phyloP scores from a whole-genome alignment of 2,113 vertebrate genomes.

The Pseudopodoces humilis region DNA sequence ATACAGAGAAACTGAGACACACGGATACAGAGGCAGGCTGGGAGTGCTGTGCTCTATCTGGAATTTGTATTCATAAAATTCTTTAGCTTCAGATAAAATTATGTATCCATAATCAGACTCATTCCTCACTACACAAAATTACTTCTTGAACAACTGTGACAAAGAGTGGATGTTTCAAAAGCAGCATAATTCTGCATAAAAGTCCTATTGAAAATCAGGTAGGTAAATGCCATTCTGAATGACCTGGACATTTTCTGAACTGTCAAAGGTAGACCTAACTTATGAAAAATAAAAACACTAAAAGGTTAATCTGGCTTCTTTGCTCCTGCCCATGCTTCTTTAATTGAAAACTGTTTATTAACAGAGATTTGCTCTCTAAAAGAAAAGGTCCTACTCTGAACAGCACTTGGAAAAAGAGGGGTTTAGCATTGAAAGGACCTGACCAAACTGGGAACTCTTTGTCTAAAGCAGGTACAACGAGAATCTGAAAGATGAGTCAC shows the following conservation, averaged over 20 bases:
- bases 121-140: background rate
- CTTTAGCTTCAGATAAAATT: constrained; percentile 7
- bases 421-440: background rate
- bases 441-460: background rate
- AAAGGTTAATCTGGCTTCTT: background rate
- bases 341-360: background rate
- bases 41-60: background rate
- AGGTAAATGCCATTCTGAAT: background rate
- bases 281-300: background rate
- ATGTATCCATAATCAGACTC: background rate
- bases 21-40: background rate
- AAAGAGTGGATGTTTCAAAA: background rate
- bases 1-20: background rate
- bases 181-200: background rate
- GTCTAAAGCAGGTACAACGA: background rate
- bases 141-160: background rate
- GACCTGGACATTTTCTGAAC: background rate
- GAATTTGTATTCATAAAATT: background rate
- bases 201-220: background rate
- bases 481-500: background rate
- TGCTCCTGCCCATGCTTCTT: background rate
- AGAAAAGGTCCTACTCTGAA: background rate
- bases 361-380: background rate
- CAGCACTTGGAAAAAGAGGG: background rate
- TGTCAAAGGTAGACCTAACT: background rate